phyloP scores from a whole-genome alignment of 2,113 vertebrate species.

The Myodes glareolus region DNA sequence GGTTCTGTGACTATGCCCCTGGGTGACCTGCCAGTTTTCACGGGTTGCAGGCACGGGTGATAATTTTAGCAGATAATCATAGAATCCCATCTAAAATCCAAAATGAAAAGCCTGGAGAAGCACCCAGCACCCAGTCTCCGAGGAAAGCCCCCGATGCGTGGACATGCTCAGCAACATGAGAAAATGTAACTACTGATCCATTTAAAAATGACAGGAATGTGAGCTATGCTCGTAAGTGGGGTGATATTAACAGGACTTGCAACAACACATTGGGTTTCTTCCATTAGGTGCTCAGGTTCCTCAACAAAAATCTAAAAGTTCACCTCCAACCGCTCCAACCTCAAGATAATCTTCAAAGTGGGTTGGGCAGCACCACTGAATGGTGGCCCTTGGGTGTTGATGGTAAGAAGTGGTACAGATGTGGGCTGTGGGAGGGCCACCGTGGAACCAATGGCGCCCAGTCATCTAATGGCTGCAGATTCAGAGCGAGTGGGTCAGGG shows the following conservation, averaged over 20 bases:
- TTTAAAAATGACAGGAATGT: constrained; percentile 72
- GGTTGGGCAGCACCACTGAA: not conserved
- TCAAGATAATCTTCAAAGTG: not conserved
- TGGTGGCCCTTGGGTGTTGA: not conserved
- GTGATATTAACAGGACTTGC: constrained; percentile 33
- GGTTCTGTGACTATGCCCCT: not conserved
- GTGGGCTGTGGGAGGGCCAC: not conserved
- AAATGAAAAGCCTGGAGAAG: not conserved
- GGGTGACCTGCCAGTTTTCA: not conserved
- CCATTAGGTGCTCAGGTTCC: constrained; percentile 16
- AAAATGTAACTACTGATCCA: constrained; percentile 55
- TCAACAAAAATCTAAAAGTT: constrained; percentile 49
- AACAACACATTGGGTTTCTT: not conserved
- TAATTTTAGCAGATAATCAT: not conserved
- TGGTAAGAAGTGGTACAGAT: not conserved
- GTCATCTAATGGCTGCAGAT: not conserved
- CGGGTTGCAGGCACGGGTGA: not conserved
- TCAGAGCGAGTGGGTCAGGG: not conserved
- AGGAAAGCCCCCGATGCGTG: not conserved
- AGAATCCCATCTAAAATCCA: not conserved
- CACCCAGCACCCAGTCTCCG: not conserved
- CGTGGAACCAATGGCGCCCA: not conserved
- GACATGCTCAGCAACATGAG: constrained; percentile 4
- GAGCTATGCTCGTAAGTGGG: constrained; percentile 57
- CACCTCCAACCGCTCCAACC: not conserved